phyloP scores from a whole-genome alignment of 2,113 vertebrate genomes.

The Vombatus ursinus region DNA sequence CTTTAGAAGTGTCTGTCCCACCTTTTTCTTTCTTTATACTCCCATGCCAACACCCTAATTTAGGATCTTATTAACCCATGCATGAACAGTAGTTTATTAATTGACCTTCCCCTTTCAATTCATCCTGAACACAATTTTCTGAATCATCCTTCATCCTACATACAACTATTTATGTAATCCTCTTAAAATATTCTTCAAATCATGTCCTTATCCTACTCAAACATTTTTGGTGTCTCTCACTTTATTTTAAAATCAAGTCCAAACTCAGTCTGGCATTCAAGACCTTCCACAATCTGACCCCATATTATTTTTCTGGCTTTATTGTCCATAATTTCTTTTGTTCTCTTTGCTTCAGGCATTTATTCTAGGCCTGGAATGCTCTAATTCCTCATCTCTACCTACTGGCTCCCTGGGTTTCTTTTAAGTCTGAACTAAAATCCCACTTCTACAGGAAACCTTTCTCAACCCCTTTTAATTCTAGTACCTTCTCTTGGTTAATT shows the following conservation, averaged over 20 bases:
- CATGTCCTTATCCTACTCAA: no score
- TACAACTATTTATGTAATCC: no score
- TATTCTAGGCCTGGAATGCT: not conserved
- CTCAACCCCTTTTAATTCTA: not conserved
- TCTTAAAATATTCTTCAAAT: no score
- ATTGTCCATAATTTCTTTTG: not conserved
- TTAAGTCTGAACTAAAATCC: not conserved
- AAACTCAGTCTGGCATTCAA: not conserved
- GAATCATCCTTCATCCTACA: no score
- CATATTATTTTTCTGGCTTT: not conserved
- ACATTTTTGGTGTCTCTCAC: not conserved
- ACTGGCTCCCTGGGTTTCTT: not conserved
- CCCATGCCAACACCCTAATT: no score
- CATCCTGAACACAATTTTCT: no score
- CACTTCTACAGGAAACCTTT: not conserved
- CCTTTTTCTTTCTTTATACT: no score
- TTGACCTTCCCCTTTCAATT: no score
- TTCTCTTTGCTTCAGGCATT: not conserved
- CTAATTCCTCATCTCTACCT: not conserved
- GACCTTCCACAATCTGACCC: not conserved
- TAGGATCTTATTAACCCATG: no score
- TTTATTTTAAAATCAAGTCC: not conserved
- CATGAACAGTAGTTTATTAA: no score
- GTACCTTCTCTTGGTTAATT: not conserved
- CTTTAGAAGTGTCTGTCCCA: no score